Evolutionary conservation across 2,888 invertebrate species (phyloP).

Genomic region (Drosophila borealis): DNA sequence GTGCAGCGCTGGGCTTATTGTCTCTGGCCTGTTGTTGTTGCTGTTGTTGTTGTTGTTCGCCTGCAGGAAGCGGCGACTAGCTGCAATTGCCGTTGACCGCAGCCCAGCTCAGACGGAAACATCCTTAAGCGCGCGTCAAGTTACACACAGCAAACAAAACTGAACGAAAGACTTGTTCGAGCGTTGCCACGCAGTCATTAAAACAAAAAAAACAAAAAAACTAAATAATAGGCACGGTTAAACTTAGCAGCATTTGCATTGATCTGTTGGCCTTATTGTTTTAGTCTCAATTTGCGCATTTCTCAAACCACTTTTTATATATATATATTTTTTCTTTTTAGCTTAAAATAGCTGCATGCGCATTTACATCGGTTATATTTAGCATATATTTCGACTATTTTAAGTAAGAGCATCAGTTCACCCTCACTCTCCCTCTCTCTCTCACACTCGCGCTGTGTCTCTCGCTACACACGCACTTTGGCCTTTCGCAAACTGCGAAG

Average conservation of each 20-base stretch:
- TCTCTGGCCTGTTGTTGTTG: neutral
- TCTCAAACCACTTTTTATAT: neutral
- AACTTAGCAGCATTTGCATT: neutral
- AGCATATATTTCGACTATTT: constrained; percentile 12
- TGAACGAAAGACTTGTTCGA: neutral
- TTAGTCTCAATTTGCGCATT: neutral
- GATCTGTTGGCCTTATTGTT: neutral
- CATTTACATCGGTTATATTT: neutral
- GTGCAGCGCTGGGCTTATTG: neutral
- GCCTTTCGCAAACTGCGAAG: constrained; percentile 28
- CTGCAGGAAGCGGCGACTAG: constrained; percentile 30
- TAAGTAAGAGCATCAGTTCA: constrained; percentile 1
- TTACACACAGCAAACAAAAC: constrained; percentile 17
- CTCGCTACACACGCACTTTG: constrained; percentile 33
- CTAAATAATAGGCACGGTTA: neutral
- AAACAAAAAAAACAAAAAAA: neutral
- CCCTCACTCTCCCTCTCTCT: neutral
- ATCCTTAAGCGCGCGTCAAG: constrained; percentile 35
- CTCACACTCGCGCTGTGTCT: too few relatives aligned
- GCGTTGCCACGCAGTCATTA: constrained; percentile 10
- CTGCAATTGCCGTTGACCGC: constrained; percentile 37
- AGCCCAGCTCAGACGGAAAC: constrained; percentile 38
- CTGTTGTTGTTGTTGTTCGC: constrained; percentile 3
- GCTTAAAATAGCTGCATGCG: neutral
- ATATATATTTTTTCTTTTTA: too few relatives aligned